phyloP scores from a whole-genome alignment of 2,113 vertebrate species.

The Ailuropoda melanoleuca region DNA sequence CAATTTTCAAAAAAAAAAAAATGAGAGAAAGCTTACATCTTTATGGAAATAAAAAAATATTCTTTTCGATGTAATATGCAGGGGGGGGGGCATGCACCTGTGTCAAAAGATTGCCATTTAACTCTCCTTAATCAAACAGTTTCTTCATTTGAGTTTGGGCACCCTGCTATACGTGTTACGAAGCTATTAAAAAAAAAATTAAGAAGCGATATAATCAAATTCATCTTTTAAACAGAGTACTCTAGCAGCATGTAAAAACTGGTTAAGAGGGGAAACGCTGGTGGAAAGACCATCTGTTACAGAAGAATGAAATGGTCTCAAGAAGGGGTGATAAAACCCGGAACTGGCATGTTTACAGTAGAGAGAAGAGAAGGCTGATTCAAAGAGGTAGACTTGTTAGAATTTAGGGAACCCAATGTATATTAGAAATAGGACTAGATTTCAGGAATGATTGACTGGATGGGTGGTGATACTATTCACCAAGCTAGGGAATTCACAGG shows the following conservation, averaged over 20 bases:
- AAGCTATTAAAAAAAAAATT: not conserved
- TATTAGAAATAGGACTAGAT: not conserved
- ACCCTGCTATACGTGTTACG: not conserved
- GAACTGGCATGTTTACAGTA: not conserved
- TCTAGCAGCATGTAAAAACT: not conserved
- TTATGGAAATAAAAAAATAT: not conserved
- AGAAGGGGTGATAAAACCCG: not conserved
- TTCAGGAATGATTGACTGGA: not conserved
- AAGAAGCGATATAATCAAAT: not conserved
- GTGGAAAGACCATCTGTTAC: not conserved
- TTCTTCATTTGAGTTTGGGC: not conserved
- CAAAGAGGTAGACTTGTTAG: not conserved
- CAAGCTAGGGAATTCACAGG: not conserved
- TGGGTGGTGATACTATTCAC: not conserved
- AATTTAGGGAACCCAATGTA: not conserved
- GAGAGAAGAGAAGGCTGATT: not conserved
- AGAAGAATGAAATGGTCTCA: not conserved
- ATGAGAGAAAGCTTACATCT: not conserved
- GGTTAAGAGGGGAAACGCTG: not conserved
- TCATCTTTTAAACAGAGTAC: not conserved
- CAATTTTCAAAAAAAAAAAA: not conserved
- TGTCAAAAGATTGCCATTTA: not conserved
- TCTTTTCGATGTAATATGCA: not conserved
- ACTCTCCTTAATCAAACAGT: not conserved
- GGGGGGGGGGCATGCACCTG: not conserved